These are phyloP conservation scores for Sinonovacula constricta DNA, from an alignment of 1,140 invertebrate species.

Conservation along the genomic window DNA sequence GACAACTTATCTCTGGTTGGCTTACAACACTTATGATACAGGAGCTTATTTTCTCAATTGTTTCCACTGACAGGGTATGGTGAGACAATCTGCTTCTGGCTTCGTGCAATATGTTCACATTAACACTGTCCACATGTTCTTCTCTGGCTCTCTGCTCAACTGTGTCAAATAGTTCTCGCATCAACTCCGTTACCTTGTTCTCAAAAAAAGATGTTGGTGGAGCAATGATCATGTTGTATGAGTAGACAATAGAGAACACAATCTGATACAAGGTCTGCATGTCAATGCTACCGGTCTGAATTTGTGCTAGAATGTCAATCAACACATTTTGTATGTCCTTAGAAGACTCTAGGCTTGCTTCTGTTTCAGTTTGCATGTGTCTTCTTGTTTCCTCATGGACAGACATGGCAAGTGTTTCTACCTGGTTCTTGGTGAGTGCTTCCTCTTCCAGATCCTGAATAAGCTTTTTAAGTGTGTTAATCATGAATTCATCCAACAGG, in stretches of 20 bases:
- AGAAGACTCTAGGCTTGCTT: background rate
- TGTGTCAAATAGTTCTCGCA: conserved; percentile 8
- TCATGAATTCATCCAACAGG: conserved; percentile 44
- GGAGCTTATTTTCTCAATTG: conserved; percentile 8
- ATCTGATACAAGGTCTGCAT: conserved; percentile 32
- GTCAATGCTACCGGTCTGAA: conserved; percentile 14
- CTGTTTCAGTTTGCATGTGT: background rate
- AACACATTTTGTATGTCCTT: conserved; percentile 30
- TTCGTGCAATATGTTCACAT: conserved; percentile 26
- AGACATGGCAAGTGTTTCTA: conserved; percentile 17
- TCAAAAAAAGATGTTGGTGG: background rate
- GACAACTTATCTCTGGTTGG: background rate
- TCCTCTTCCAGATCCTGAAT: conserved; percentile 44
- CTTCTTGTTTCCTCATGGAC: conserved; percentile 21
- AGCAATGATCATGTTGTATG: conserved; percentile 31
- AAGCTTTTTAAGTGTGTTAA: conserved; percentile 14
- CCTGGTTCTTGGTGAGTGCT: conserved; percentile 24
- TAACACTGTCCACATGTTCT: background rate
- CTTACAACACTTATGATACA: background rate
- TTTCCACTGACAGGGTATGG: background rate
- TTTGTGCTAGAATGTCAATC: conserved; percentile 10
- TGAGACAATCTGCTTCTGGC: conserved; percentile 4
- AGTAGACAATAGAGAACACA: conserved; percentile 34
- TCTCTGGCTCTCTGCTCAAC: conserved; percentile 16
- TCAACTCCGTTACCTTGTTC: background rate